phyloP scores from a whole-genome alignment of 1,140 invertebrate species.

The Argopecten irradians region DNA sequence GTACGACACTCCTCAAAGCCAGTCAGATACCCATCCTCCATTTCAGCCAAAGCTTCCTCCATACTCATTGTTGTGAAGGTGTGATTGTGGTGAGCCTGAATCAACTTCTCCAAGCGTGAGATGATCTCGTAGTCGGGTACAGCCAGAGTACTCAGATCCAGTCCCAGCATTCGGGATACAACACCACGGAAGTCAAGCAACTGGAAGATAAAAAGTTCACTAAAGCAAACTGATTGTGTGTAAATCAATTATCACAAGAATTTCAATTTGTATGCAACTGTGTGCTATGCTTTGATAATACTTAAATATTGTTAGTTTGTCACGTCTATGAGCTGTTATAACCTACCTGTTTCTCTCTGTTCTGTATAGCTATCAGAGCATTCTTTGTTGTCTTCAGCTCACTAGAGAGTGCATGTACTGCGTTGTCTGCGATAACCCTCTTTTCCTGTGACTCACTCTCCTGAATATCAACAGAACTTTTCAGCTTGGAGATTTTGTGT shows the following conservation, averaged over 20 bases:
- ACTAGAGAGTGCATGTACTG: conserved; percentile 75
- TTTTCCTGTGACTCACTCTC: conserved; percentile 65
- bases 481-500: conserved; percentile 72
- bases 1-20: conserved; percentile 62
- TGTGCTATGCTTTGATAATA: background rate
- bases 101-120: conserved; percentile 74
- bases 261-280: background rate
- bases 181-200: conserved; percentile 75
- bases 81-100: conserved; percentile 72
- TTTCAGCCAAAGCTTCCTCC: conserved; percentile 71
- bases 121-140: conserved; percentile 77
- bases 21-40: conserved; percentile 69
- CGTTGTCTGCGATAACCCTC: conserved; percentile 68
- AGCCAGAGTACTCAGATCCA: conserved; percentile 75
- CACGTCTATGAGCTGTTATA: background rate
- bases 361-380: conserved; percentile 69
- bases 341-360: conserved; percentile 75
- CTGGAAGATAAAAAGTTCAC: conserved; percentile 61
- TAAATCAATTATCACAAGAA: background rate
- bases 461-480: conserved; percentile 59
- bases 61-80: conserved; percentile 70
- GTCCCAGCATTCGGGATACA: conserved; percentile 75
- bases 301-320: too few relatives aligned
- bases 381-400: conserved; percentile 76
- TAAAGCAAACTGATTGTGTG: conserved; percentile 29